Conservation (phyloP, 2,797 vertebrate species). For the Sitta carolinensis region DNA sequence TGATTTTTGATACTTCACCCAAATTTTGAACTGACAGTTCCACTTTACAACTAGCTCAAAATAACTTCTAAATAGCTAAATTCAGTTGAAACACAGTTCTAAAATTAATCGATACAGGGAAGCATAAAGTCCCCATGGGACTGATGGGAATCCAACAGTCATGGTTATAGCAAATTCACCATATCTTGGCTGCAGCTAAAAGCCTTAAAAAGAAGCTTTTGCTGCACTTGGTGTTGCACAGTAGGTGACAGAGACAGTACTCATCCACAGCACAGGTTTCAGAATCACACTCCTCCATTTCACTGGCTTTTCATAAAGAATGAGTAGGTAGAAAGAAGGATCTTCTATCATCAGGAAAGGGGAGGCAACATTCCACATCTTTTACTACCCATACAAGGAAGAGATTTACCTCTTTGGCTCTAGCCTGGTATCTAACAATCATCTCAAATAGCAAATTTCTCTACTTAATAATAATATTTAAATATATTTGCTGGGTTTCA, state of each 20-base stretch:
- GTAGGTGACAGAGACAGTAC: neutral
- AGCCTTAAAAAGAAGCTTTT: neutral
- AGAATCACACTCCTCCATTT: neutral
- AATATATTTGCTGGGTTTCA: neutral
- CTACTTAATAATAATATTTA: neutral
- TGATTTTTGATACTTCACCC: neutral
- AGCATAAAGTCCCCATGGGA: neutral
- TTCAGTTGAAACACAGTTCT: neutral
- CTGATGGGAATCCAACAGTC: neutral
- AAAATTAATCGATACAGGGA: neutral
- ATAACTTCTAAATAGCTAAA: neutral
- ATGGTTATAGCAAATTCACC: neutral
- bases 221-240: neutral
- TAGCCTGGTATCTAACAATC: neutral
- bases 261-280: neutral
- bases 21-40: neutral
- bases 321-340: neutral
- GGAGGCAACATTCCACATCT: neutral
- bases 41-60: neutral
- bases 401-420: neutral
- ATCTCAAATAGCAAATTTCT: neutral
- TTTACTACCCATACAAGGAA: neutral
- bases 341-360: neutral
- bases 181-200: neutral
- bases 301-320: neutral